phyloP scores from a whole-genome alignment of 2,888 invertebrate genomes.

The Brachyopa scutellaris region DNA sequence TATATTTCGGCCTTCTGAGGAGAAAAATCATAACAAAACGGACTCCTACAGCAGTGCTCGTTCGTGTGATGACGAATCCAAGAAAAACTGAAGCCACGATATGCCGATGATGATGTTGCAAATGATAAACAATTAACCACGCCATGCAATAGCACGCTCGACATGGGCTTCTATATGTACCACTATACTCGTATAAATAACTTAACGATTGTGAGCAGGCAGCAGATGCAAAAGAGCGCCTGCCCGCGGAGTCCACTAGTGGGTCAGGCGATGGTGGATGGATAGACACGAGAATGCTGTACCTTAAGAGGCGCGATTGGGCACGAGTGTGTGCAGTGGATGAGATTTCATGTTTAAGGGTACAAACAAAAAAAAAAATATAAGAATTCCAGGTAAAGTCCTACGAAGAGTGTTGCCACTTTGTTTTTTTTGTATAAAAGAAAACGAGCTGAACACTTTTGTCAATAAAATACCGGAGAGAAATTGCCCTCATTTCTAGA shows the following conservation, averaged over 20 bases:
- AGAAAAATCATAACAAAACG: constrained; percentile 70
- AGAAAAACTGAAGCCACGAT: constrained; percentile 22
- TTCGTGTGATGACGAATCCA: constrained; percentile 13
- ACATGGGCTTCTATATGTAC: constrained; percentile 29
- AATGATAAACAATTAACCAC: constrained; percentile 71
- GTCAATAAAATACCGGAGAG: too few relatives aligned
- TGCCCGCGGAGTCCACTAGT: constrained; percentile 61
- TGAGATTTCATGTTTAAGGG: constrained; percentile 29
- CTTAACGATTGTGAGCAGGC: not conserved
- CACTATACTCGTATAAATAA: too few relatives aligned
- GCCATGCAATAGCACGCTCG: constrained; percentile 60
- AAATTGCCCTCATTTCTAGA: too few relatives aligned
- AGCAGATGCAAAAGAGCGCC: constrained; percentile 55
- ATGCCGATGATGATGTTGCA: constrained; percentile 60
- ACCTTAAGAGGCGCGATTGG: constrained; percentile 39
- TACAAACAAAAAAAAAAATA: too few relatives aligned
- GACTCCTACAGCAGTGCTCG: not conserved
- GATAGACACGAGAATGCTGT: constrained; percentile 56
- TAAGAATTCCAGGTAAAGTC: constrained; percentile 40
- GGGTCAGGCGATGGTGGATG: constrained; percentile 59
- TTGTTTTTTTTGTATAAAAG: not conserved
- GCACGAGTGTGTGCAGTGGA: constrained; percentile 38
- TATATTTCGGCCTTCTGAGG: constrained; percentile 46
- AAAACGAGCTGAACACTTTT: too few relatives aligned
- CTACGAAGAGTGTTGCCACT: constrained; percentile 32